Evolutionary conservation across 2,797 vertebrate genomes (phyloP).

Genomic region (Gymnoscopelus microlampas): DNA sequence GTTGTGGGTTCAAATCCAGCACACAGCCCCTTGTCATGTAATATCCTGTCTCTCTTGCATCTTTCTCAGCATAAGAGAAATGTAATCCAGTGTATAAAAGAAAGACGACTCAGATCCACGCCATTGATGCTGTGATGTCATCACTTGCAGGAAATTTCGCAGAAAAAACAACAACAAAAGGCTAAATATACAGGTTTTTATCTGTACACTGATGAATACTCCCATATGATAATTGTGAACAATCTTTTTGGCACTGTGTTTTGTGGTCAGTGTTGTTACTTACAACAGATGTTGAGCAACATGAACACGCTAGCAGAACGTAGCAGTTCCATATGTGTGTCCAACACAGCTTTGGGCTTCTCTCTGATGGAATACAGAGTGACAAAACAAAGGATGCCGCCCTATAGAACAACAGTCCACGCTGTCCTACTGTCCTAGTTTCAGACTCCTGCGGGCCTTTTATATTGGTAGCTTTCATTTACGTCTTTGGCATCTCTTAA

Average conservation of each 20-base stretch:
- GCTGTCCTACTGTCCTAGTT: slow-evolving; percentile 31
- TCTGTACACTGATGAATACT: slow-evolving; percentile 19
- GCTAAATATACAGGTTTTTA: background rate
- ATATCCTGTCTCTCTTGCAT: background rate
- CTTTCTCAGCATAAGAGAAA: slow-evolving; percentile 1
- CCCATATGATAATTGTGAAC: slow-evolving; percentile 53
- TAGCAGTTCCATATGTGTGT: slow-evolving; percentile 54
- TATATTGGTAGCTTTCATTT: slow-evolving; percentile 18
- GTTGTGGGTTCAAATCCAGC: slow-evolving; percentile 23
- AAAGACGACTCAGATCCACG: background rate
- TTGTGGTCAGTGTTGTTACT: slow-evolving; percentile 61
- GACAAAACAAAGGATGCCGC: slow-evolving; percentile 47
- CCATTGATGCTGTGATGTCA: slow-evolving; percentile 22
- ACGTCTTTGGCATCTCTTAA: background rate
- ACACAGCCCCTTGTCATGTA: background rate
- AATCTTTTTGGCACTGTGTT: slow-evolving; percentile 40
- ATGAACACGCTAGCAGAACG: slow-evolving; percentile 49
- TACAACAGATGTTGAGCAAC: slow-evolving; percentile 72
- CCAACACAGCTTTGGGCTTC: slow-evolving; percentile 34
- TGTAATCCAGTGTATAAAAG: background rate
- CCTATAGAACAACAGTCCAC: slow-evolving; percentile 44
- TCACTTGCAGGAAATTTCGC: slow-evolving; percentile 8
- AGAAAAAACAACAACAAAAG: background rate
- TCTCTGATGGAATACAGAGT: slow-evolving; percentile 38
- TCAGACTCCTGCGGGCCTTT: slow-evolving; percentile 5